Evolutionary conservation across 2,113 vertebrate genomes (phyloP), one percentile per base, ranked within the genome.

Genomic region (Peromyscus californicus): DNA sequence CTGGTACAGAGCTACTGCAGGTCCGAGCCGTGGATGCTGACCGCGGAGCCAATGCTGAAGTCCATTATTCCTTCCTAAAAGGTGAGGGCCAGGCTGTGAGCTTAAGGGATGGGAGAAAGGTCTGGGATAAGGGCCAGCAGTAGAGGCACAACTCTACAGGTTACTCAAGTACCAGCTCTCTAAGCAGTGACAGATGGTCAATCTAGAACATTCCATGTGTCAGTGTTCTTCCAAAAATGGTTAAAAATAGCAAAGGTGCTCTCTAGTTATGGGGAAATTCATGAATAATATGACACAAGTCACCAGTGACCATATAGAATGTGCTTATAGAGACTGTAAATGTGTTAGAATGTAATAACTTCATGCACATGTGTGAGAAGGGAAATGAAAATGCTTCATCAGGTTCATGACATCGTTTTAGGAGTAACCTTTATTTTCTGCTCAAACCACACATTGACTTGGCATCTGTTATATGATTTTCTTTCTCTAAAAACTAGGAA

Each of bases 11-110:
- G 97, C 98, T 99, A 31, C 57, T 99, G 21, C 99, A 98, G 97
- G 99, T 99, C 97, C 99, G 98, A 96, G 99, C 99, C 26, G 95
- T 99, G 70, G 99, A 99, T 98, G 99, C 98, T 26, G 99, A 99
- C 98, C 98, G 97, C 89, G 99, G 99, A 96, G 98, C 98, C 98
- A 99, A 99, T 0, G 99, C 99, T 16, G 99, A 99, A 93, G 98
- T 99, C 97, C 98, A 79, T 96, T 99, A 99, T 94, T 99, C 99
- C n/a, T 97, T 99, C 95, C 99, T 99, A 98, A 99, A 99, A 96
- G 99, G 99, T 99, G 95, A 99, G 98, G 15, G 57, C 45, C 1
- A n/a, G 61, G 67, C 45, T 2, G 0, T 15, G 61, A 21, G 59
- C 22, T 61, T 69, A 33, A 59, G 65, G 12, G 17, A 36, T 39